Base-by-base conservation (phyloP, 2,797 vertebrate genomes). In the Falco rusticolus region DNA sequence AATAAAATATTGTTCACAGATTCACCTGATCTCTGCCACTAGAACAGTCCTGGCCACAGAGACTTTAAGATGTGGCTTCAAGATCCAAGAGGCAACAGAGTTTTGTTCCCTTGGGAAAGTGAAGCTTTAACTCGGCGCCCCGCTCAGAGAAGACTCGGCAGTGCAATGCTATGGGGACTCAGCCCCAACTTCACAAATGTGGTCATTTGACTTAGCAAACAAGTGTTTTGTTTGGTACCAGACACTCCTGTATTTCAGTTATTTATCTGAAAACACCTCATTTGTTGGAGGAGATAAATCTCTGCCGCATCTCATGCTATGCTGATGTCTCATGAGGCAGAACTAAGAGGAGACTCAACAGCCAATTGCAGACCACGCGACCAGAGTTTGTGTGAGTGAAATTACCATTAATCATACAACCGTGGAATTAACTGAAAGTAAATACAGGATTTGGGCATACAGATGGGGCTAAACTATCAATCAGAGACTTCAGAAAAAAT, bases 351-450 rank as follows among this genome's bases (percentile, higher is more conserved):
- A 39, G 86, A 75, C 51, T 48, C 22, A 1, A 26, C 16, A 24
- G 34, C 1, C 5, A 63, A 71, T 3, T 18, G 31, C 14, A 86
- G 51, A 51, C 28, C 41, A 2, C 0, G 1, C 0, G 1, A 21
- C 43, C 25, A 12, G 45, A 28, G 17, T 16, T 6, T 2, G 39
- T 3, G 16, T 0, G 5, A 63, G 26, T 0, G 16, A 71, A 28
- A 18, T 7, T 3, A 39, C 3, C 54, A 4, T 7, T 6, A 14
- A n/a, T 12, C 11, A 5, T 2, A 12, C 29, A 31, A 2, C 19
- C 17, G 21, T 2, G 18, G 37, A 25, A 50, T 19, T 4, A 61
- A 39, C 21, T 10, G 34, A 7, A 22, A 43, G 41, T 31, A 54
- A 72, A 71, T 2, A 1, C 54, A 37, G 43, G 8, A 18, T 13